phyloP scores from a whole-genome alignment of 1,140 invertebrate genomes.

The Drosophila pseudoobscura region DNA sequence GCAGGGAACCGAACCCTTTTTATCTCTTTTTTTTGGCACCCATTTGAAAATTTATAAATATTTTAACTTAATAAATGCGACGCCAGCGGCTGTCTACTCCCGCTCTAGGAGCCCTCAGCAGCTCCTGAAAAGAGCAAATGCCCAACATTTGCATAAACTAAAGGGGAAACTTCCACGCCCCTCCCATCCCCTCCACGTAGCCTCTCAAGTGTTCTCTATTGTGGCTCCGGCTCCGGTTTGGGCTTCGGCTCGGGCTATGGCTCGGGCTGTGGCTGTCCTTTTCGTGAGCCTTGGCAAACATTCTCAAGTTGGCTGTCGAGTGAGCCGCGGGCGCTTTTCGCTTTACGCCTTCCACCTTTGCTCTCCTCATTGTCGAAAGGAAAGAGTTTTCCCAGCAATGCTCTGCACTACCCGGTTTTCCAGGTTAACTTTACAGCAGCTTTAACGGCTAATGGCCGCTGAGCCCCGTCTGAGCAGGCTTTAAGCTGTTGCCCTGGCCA shows the following conservation, averaged over 20 bases:
- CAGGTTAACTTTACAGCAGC: conserved; percentile 50
- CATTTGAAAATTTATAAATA: conserved; percentile 75
- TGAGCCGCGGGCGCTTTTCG: conserved; percentile 30
- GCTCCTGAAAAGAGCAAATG: conserved; percentile 9
- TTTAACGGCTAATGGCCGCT: conserved; percentile 48
- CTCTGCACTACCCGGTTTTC: conserved; percentile 2
- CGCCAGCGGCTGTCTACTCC: conserved; percentile 43
- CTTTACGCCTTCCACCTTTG: conserved; percentile 2
- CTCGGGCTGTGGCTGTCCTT: conserved; percentile 36
- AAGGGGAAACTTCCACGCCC: conserved; percentile 9
- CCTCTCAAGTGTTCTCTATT: conserved; percentile 41
- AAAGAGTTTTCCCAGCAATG: conserved; percentile 21
- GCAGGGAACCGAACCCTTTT: conserved; percentile 1
- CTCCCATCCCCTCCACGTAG: conserved; percentile 18
- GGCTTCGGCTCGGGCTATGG: background rate
- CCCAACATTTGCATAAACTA: conserved; percentile 67
- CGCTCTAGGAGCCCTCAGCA: conserved; percentile 24
- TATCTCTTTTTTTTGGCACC: conserved; percentile 18
- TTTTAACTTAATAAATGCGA: conserved; percentile 73
- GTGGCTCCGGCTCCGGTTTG: background rate
- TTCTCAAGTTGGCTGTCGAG: conserved; percentile 34
- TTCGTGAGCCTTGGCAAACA: conserved; percentile 47
- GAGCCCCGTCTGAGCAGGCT: conserved; percentile 33
- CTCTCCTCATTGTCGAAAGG: conserved; percentile 7
- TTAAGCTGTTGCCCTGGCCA: conserved; percentile 29